Base-by-base conservation (phyloP, 2,888 invertebrate species). In the Limnephilus auricula region DNA sequence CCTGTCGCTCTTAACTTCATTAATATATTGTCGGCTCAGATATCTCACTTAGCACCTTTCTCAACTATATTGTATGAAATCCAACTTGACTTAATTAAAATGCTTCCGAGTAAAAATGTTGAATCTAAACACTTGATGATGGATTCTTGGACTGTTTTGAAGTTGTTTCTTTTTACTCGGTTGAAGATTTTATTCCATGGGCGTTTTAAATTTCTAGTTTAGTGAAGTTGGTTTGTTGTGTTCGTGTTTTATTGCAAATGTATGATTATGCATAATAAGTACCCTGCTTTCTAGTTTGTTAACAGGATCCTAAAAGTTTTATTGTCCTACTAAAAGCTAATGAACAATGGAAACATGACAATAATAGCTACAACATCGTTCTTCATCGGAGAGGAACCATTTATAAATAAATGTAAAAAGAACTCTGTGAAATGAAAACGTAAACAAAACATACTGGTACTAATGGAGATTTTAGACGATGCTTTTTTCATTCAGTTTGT, bases 1-100 rank as follows among this genome's bases (percentile, higher is more conserved):
- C n/a, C 84, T 84, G 84, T 84, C n/a, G 40, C 37, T 84, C 37
- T 84, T n/a, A 37, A 37, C 37, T 84, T 84, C 10, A 37, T 37
- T 3, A 40, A n/a, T 37, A 40, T 32, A 34, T 37, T 32, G 31
- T 32, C 15, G 37, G 34, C 12, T 37, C 34, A 40, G 34, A n/a
- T 32, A 34, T 25, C 32, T 32, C 25, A 82, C 34, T 84, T 84
- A 84, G 37, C 84, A 84, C 37, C 84, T 84, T 84, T 40, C 84
- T 84, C 84, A 32, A n/a, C 37, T 65, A 25, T 25, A 65, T n/a
- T 1, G 40, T 40, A 1, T 65, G 0, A 65, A 65, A 9, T 65
- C 9, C 25, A 25, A 6, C 25, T 25, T 9, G 18, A 18, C 65
- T 25, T 65, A 25, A 65, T 25, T 65, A 25, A 25, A 65, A 1